A percentile compares a stretch with the other conserved stretches of the same genome.
These are phyloP conservation scores for Cataglyphis cursor DNA, from an alignment of 2,888 invertebrate genomes.

Conservation along the genomic window DNA sequence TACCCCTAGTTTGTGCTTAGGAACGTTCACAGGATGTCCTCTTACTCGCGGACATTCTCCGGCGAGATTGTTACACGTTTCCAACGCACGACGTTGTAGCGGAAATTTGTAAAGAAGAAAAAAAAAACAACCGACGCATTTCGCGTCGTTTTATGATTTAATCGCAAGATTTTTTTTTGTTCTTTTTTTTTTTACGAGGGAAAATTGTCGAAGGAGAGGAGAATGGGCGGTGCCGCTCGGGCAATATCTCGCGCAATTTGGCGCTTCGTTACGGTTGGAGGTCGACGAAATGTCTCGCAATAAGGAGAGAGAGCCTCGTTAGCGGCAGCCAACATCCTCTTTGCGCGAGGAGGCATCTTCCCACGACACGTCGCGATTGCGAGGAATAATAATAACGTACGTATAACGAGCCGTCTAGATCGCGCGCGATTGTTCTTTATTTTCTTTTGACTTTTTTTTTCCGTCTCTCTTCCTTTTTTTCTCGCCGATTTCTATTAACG, in stretches of 20 bases:
- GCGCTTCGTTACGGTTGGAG: constrained; percentile 40
- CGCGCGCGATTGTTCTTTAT: constrained; percentile 38
- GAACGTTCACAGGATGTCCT: not conserved
- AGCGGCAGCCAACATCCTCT: constrained; percentile 41
- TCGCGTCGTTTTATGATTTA: constrained; percentile 6
- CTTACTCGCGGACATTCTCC: not conserved
- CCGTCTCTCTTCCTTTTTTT: not conserved
- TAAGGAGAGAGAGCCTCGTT: constrained; percentile 43
- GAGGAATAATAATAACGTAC: constrained; percentile 45
- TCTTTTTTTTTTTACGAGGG: not conserved
- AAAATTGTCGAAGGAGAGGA: not conserved
- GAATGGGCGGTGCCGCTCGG: not conserved
- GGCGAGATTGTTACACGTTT: not conserved
- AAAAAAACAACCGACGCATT: not conserved
- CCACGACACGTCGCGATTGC: constrained; percentile 46
- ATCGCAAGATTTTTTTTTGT: not conserved
- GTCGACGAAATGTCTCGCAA: constrained; percentile 50
- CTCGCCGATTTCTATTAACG: not conserved
- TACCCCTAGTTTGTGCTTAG: not conserved
- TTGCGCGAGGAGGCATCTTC: constrained; percentile 45
- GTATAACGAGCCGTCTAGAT: constrained; percentile 30
- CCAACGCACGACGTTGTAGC: not conserved
- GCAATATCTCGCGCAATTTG: constrained; percentile 36
- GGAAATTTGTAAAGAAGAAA: constrained; percentile 16
- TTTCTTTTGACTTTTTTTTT: constrained; percentile 1